These are phyloP conservation scores for Sciurus vulgaris DNA, from an alignment of 2,797 vertebrate genomes.

Conservation along the genomic window DNA sequence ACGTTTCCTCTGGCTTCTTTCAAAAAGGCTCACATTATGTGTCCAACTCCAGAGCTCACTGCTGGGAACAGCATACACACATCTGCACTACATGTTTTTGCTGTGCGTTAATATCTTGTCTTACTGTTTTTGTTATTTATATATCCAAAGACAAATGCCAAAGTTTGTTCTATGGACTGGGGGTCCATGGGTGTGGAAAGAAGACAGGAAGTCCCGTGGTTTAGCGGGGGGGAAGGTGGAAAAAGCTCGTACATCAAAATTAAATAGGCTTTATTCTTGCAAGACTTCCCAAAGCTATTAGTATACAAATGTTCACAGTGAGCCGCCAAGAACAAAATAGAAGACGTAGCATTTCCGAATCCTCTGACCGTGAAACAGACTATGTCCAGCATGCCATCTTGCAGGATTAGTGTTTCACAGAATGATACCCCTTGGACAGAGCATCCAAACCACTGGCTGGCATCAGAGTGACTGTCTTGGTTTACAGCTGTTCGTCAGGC, in stretches of 20 bases:
- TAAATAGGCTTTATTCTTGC: not conserved
- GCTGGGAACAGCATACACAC: fast-evolving
- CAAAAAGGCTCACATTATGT: not conserved
- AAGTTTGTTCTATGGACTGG: not conserved
- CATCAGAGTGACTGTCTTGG: not conserved
- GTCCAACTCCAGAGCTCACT: not conserved
- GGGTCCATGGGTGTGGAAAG: not conserved
- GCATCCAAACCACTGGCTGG: not conserved
- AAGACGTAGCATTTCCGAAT: not conserved
- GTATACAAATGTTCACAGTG: not conserved
- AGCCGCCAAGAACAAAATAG: slow-evolving; percentile 15
- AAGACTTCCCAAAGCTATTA: slow-evolving; percentile 17
- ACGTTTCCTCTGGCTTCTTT: not conserved
- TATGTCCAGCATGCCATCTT: not conserved
- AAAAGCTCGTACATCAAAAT: slow-evolving; percentile 16
- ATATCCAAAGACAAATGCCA: not conserved
- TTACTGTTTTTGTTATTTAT: slow-evolving; percentile 42
- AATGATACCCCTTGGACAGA: not conserved
- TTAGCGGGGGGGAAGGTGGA: not conserved
- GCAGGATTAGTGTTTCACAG: not conserved
- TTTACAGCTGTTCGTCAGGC: not conserved
- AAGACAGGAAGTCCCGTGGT: not conserved
- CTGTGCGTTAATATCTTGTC: not conserved
- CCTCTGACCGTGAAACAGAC: not conserved
- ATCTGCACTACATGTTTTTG: not conserved